Evolutionary conservation across 2,797 vertebrate genomes (phyloP).

Genomic region (Mormyrus proboscirostris): DNA sequence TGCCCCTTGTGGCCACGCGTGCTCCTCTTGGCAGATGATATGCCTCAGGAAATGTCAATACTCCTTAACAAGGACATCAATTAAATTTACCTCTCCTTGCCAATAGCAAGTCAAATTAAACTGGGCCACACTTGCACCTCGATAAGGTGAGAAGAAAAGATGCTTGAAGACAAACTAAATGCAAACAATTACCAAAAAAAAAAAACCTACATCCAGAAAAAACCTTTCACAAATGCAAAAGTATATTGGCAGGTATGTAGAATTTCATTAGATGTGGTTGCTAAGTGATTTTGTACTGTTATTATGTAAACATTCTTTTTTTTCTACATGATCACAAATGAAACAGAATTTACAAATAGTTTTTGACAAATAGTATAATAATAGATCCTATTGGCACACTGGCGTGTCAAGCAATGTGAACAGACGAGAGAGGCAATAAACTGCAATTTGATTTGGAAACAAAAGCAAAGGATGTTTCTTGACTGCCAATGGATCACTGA

Average conservation of each 20-base stretch:
- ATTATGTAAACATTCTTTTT: not conserved
- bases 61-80: constrained; percentile 1
- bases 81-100: constrained; percentile 9
- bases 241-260: not conserved
- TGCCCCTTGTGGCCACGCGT: not conserved
- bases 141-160: not conserved
- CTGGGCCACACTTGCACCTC: not conserved
- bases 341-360: not conserved
- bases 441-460: not conserved
- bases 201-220: not conserved
- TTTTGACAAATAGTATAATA: not conserved
- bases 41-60: not conserved
- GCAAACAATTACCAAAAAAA: not conserved
- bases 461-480: not conserved
- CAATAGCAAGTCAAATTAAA: constrained; percentile 4
- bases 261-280: not conserved
- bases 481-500: not conserved
- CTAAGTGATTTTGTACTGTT: not conserved
- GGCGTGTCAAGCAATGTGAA: not conserved
- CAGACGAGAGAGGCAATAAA: not conserved
- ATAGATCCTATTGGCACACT: not conserved
- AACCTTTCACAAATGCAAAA: not conserved
- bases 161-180: not conserved
- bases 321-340: not conserved
- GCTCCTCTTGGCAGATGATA: not conserved